phyloP scores from a whole-genome alignment of 2,797 vertebrate species.

The Thamnophis elegans region DNA sequence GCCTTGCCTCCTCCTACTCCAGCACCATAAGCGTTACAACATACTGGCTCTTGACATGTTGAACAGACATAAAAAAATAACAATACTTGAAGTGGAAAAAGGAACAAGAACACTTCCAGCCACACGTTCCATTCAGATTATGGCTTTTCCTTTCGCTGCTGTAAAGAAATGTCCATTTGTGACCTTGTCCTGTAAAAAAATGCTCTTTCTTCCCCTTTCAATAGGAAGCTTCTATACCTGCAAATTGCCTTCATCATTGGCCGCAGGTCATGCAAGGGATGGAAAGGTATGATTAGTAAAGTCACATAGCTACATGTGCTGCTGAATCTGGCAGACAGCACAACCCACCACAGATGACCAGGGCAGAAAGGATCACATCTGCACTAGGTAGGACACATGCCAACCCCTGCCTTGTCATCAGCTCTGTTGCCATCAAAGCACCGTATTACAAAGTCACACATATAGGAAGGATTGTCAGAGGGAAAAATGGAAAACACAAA shows the following conservation, averaged over 20 bases:
- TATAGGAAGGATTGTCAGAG: neutral
- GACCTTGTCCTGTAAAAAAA: neutral
- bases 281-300: neutral
- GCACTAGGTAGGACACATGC: neutral
- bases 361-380: neutral
- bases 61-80: neutral
- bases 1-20: neutral
- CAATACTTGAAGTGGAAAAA: neutral
- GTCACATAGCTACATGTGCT: neutral
- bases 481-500: neutral
- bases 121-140: neutral
- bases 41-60: neutral
- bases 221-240: neutral
- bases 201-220: neutral
- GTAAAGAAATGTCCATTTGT: neutral
- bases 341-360: neutral
- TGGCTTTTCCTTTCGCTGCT: neutral
- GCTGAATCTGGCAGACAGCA: neutral
- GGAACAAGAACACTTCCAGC: neutral
- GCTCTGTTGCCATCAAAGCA: neutral
- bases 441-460: neutral
- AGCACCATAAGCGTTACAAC: neutral
- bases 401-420: neutral
- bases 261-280: neutral
- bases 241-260: neutral